These are phyloP conservation scores for Hippocampus comes DNA, from an alignment of 2,113 vertebrate genomes.

Conservation along the genomic window DNA sequence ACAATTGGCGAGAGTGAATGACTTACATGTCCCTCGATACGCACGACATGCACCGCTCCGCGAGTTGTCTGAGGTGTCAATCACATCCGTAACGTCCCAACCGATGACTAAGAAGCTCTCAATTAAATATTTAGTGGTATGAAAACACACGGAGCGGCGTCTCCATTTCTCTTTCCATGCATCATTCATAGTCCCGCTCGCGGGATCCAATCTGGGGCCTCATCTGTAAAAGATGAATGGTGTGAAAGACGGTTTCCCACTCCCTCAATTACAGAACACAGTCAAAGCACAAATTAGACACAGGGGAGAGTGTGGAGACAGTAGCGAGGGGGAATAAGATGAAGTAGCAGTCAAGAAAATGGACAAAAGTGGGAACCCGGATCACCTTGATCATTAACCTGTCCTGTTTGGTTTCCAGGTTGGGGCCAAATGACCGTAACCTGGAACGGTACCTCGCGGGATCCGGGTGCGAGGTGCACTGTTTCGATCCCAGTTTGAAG, in stretches of 20 bases:
- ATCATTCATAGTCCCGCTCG: conserved; percentile 22
- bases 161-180: conserved; percentile 25
- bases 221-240: conserved; percentile 32
- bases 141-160: conserved; percentile 32
- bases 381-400: neutral
- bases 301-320: conserved; percentile 25
- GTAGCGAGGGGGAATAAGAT: neutral
- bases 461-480: conserved; percentile 86
- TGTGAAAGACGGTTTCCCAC: conserved; percentile 10
- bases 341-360: conserved; percentile 7
- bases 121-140: conserved; percentile 31
- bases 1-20: neutral
- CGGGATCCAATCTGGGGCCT: conserved; percentile 21
- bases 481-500: conserved; percentile 86
- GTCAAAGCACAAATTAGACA: conserved; percentile 44
- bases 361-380: neutral
- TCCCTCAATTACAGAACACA: conserved; percentile 42
- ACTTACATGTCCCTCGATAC: no score
- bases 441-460: conserved; percentile 80
- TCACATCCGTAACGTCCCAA: neutral
- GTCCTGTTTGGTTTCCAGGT: conserved; percentile 57
- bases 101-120: conserved; percentile 5
- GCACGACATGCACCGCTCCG: neutral
- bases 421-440: conserved; percentile 76
- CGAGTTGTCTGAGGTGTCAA: conserved; percentile 20